Evolutionary conservation across 2,113 vertebrate species (phyloP).

Genomic region (Gallinago undulata): DNA sequence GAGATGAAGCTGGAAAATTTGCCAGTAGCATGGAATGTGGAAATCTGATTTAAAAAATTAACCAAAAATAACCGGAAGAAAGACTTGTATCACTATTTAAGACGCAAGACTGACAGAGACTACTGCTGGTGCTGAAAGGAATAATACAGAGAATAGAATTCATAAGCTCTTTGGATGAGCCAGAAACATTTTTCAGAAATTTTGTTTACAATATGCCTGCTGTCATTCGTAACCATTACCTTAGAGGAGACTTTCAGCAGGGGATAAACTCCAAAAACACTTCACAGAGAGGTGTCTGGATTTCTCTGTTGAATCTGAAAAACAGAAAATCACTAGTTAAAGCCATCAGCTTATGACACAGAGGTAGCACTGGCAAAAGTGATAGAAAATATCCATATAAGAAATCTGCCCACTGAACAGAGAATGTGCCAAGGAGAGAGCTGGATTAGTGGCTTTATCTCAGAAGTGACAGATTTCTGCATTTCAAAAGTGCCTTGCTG

Average conservation of each 20-base stretch:
- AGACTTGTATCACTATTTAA: neutral
- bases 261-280: slow-evolving; percentile 60
- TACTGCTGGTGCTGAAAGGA: neutral
- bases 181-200: slow-evolving; percentile 29
- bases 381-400: slow-evolving; percentile 67
- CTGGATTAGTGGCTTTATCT: slow-evolving; percentile 77
- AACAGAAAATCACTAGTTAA: slow-evolving; percentile 72
- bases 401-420: slow-evolving; percentile 67
- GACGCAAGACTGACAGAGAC: neutral
- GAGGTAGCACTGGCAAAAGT: slow-evolving; percentile 62
- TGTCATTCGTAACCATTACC: slow-evolving; percentile 71
- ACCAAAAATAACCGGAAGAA: neutral
- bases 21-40: neutral
- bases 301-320: slow-evolving; percentile 69
- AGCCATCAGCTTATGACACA: slow-evolving; percentile 76
- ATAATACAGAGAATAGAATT: neutral
- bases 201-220: neutral
- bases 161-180: slow-evolving; percentile 19
- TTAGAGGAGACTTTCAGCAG: slow-evolving; percentile 64
- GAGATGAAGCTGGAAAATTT: neutral
- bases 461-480: slow-evolving; percentile 74
- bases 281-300: slow-evolving; percentile 40
- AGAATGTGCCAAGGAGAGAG: slow-evolving; percentile 60
- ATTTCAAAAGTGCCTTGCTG: slow-evolving; percentile 68
- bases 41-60: neutral